phyloP scores from a whole-genome alignment of 2,888 invertebrate genomes.

The Prenolepis imparis region DNA sequence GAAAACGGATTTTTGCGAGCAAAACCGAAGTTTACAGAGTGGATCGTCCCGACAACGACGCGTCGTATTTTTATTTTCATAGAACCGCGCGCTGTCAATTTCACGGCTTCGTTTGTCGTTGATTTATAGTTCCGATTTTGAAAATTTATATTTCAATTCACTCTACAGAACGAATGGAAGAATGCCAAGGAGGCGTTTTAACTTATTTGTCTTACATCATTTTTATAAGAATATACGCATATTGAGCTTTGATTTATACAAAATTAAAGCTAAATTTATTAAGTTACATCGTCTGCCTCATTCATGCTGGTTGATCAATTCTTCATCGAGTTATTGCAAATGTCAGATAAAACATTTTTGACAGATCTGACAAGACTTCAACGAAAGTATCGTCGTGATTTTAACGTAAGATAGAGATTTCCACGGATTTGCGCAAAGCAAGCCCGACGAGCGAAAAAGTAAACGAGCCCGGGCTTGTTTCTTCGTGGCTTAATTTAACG shows the following conservation, averaged over 20 bases:
- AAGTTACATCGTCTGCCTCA: not conserved
- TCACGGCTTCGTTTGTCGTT: constrained; percentile 51
- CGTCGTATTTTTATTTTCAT: constrained; percentile 42
- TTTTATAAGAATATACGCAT: not conserved
- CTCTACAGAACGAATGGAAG: constrained; percentile 39
- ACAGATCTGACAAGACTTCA: constrained; percentile 22
- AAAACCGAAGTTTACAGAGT: constrained; percentile 50
- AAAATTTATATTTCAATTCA: constrained; percentile 43
- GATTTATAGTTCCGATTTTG: constrained; percentile 42
- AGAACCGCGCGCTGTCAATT: constrained; percentile 52
- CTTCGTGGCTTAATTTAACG: constrained; percentile 80
- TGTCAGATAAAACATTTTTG: not conserved
- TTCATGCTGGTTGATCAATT: not conserved
- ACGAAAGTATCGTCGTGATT: constrained; percentile 65
- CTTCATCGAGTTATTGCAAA: not conserved
- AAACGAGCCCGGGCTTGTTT: constrained; percentile 62
- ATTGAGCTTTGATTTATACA: not conserved
- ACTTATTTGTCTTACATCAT: constrained; percentile 22
- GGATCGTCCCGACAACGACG: constrained; percentile 45
- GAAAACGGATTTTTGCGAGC: constrained; percentile 60
- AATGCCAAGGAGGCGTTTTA: constrained; percentile 26
- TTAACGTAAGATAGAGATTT: constrained; percentile 28
- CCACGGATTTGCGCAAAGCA: not conserved
- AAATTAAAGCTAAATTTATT: constrained; percentile 2
- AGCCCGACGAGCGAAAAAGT: constrained; percentile 63